phyloP scores from a whole-genome alignment of 2,113 vertebrate species.

The Heteronetta atricapilla region DNA sequence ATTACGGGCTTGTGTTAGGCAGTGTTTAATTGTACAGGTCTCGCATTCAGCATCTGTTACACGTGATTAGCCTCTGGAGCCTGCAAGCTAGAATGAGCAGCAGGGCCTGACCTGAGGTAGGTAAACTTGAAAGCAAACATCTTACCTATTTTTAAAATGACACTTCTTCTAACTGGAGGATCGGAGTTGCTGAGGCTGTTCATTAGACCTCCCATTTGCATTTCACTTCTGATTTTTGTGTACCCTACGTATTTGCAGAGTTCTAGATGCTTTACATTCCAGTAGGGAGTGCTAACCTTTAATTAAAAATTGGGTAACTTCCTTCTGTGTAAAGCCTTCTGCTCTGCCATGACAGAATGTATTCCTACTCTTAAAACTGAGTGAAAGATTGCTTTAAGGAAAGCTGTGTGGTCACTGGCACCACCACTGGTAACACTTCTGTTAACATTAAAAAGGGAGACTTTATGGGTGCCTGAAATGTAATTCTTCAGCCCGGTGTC shows the following conservation, averaged over 20 bases:
- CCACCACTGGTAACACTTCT: not conserved
- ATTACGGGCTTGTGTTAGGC: not conserved
- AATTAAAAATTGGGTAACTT: not conserved
- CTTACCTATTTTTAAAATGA: not conserved
- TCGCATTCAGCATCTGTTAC: not conserved
- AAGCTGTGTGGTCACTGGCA: not conserved
- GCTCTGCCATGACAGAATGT: not conserved
- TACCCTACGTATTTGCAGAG: not conserved
- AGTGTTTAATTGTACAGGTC: not conserved
- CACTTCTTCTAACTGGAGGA: not conserved
- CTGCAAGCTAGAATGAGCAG: not conserved
- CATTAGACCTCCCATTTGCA: not conserved
- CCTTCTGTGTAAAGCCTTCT: not conserved
- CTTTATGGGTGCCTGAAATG: conserved; percentile 19
- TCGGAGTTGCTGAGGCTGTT: not conserved
- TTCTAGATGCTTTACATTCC: not conserved
- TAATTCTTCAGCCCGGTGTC: conserved; percentile 47
- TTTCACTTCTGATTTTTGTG: not conserved
- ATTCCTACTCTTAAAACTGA: not conserved
- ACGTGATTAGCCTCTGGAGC: not conserved
- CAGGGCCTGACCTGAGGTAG: not conserved
- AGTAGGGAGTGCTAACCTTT: not conserved
- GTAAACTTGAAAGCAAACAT: not conserved
- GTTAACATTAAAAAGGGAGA: conserved; percentile 10
- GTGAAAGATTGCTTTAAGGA: not conserved